Evolutionary conservation across 2,888 invertebrate species (phyloP).

Genomic region (Gortyna flavago): DNA sequence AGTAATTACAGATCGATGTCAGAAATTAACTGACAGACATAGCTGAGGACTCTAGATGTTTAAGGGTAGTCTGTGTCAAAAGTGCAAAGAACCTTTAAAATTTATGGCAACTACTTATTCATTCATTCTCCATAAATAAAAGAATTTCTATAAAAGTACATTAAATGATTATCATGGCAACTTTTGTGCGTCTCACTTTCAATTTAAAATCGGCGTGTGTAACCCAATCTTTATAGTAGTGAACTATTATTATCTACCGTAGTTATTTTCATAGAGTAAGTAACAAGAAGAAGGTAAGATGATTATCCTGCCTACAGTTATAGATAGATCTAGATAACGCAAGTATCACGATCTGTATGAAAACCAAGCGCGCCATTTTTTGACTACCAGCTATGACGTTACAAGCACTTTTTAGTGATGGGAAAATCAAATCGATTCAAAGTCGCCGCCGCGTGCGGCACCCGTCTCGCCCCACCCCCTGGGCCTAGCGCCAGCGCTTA

Average conservation of each 20-base stretch:
- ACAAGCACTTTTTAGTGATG: too few species aligned
- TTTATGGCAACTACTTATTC: slow-evolving; percentile 28
- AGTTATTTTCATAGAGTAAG: neutral
- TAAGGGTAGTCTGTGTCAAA: neutral
- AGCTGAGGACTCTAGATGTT: slow-evolving; percentile 4
- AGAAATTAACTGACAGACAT: neutral
- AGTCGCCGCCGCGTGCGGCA: too few species aligned
- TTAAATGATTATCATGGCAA: slow-evolving; percentile 25
- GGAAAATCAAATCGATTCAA: too few species aligned
- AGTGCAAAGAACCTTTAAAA: slow-evolving; percentile 16
- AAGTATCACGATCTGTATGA: too few species aligned
- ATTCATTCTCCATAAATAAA: slow-evolving; percentile 27
- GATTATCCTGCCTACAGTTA: neutral
- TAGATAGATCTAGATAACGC: too few species aligned
- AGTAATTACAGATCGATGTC: neutral
- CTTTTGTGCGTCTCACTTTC: slow-evolving; percentile 29
- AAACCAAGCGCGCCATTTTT: too few species aligned
- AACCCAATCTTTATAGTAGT: slow-evolving; percentile 34
- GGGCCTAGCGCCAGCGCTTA: too few species aligned
- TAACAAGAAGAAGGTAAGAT: neutral
- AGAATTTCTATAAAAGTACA: slow-evolving; percentile 26
- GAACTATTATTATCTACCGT: slow-evolving; percentile 30
- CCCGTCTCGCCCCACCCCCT: too few species aligned
- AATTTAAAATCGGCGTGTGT: slow-evolving; percentile 33
- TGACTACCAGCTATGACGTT: too few species aligned